phyloP scores from a whole-genome alignment of 2,113 vertebrate genomes.

The Galbula dea region DNA sequence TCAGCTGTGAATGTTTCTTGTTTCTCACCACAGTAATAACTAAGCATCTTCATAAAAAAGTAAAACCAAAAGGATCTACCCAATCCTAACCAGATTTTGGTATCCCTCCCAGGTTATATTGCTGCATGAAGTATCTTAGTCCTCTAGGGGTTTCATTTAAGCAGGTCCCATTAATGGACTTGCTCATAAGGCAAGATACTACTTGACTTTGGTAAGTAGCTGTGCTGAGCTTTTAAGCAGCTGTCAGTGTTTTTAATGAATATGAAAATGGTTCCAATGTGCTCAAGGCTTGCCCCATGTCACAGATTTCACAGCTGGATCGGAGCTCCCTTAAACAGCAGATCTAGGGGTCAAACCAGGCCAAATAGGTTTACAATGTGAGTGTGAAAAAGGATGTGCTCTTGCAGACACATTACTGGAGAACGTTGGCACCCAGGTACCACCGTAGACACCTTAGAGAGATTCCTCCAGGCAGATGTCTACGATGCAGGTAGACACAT shows the following conservation, averaged over 20 bases:
- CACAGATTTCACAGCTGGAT: constrained; percentile 28
- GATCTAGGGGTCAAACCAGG: background rate
- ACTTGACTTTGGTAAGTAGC: constrained; percentile 46
- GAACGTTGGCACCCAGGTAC: background rate
- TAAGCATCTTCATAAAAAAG: background rate
- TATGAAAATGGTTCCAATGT: constrained; percentile 28
- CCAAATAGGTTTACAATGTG: background rate
- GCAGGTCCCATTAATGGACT: background rate
- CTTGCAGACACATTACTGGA: background rate
- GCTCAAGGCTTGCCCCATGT: constrained; percentile 43
- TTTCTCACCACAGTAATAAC: background rate
- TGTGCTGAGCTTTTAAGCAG: constrained; percentile 18
- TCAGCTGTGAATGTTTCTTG: fast-evolving
- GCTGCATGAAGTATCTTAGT: background rate
- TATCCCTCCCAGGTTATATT: background rate
- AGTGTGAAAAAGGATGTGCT: background rate
- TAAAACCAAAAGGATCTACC: background rate
- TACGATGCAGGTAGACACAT: background rate
- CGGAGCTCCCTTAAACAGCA: background rate
- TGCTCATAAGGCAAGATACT: constrained; percentile 50
- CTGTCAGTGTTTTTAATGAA: constrained; percentile 33
- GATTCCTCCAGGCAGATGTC: background rate
- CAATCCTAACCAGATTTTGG: background rate
- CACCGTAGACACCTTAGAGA: background rate
- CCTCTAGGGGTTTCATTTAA: constrained; percentile 38